These are phyloP conservation scores for Ciconia boyciana DNA, from an alignment of 2,113 vertebrate genomes.

Conservation along the genomic window DNA sequence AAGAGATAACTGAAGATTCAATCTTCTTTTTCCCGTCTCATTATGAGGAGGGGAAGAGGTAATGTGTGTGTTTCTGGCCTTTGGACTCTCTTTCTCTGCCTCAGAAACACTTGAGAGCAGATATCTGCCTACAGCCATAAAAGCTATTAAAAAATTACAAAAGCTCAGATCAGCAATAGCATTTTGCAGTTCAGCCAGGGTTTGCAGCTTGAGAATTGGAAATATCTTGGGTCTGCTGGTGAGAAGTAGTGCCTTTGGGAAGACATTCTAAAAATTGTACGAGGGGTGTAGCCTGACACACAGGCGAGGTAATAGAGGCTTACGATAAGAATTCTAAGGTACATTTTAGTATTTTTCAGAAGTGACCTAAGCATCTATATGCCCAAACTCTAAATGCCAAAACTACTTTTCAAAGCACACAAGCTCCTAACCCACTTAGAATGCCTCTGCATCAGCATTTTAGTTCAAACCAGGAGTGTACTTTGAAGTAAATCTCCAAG, in stretches of 20 bases:
- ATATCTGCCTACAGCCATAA: constrained; percentile 47
- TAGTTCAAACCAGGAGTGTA: neutral
- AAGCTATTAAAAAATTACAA: constrained; percentile 62
- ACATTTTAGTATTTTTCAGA: neutral
- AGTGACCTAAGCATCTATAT: neutral
- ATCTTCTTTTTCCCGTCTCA: constrained; percentile 15
- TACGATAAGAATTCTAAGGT: neutral
- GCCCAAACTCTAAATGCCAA: neutral
- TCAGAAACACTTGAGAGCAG: constrained; percentile 11
- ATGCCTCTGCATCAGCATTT: neutral
- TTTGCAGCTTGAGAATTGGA: constrained; percentile 7
- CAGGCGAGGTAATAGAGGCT: neutral
- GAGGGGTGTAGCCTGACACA: accelerated
- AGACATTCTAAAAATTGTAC: neutral
- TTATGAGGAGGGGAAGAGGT: constrained; percentile 32
- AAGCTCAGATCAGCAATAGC: constrained; percentile 12
- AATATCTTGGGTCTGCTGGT: neutral
- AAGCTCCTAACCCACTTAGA: neutral
- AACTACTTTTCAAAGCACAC: neutral
- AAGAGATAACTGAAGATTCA: constrained; percentile 18
- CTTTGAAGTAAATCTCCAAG: neutral
- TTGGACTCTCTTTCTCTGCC: constrained; percentile 5
- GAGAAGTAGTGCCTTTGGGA: constrained; percentile 1
- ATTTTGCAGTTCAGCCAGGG: constrained; percentile 17
- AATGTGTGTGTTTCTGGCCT: constrained; percentile 2